phyloP scores from a whole-genome alignment of 2,888 invertebrate genomes.

The Cecidostiba fungosa region DNA sequence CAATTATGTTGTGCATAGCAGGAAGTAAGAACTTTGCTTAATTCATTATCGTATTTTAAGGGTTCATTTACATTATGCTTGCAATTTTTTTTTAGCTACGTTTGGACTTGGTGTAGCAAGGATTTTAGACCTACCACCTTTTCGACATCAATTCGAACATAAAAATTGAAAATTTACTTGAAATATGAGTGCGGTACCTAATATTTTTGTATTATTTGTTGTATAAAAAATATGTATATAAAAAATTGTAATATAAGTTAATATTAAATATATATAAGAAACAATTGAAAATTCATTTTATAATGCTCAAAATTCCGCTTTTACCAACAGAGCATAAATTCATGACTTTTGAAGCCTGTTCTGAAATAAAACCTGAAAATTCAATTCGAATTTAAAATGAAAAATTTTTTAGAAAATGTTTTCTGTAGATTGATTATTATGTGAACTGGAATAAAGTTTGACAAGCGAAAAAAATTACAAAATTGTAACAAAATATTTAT shows the following conservation, averaged over 20 bases:
- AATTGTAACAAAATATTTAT: neutral
- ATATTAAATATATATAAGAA: neutral
- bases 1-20: conserved; percentile 80
- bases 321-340: neutral
- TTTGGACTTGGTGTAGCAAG: conserved; percentile 83
- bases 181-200: neutral
- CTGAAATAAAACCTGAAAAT: neutral
- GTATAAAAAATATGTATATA: neutral
- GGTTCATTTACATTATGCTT: neutral
- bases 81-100: conserved; percentile 77
- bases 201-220: conserved; percentile 8
- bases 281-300: neutral
- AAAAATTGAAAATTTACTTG: neutral
- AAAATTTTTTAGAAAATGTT: too few species aligned
- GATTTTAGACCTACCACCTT: conserved; percentile 81
- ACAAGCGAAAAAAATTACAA: neutral
- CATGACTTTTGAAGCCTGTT: neutral
- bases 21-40: conserved; percentile 78
- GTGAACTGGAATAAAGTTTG: too few species aligned
- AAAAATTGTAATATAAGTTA: neutral
- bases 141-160: conserved; percentile 67
- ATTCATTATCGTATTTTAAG: neutral
- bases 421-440: too few species aligned
- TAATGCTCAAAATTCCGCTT: neutral
- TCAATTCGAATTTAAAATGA: neutral